Percentiles rank a stretch among this genome's conserved stretches.
phyloP scores from a whole-genome alignment of 2,888 invertebrate genomes.

The Aphodius granarius region DNA sequence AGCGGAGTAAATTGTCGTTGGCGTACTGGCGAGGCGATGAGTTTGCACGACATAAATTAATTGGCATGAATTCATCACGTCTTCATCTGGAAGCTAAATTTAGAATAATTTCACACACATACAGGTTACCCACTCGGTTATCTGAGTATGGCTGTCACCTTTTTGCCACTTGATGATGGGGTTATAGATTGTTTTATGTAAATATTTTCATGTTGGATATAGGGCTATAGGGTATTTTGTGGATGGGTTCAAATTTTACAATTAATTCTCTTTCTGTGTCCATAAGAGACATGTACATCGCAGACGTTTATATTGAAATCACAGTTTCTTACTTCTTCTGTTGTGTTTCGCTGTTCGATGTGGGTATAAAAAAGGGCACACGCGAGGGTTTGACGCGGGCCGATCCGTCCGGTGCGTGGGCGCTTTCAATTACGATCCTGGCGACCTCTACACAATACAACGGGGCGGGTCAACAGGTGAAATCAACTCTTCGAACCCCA shows the following conservation, averaged over 20 bases:
- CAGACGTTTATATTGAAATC: background rate
- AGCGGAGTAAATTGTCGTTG: background rate
- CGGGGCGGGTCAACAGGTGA: slow-evolving; percentile 43
- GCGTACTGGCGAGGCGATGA: background rate
- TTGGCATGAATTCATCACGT: background rate
- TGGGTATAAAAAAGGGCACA: background rate
- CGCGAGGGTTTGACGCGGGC: background rate
- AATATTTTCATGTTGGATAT: background rate
- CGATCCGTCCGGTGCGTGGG: slow-evolving; percentile 34
- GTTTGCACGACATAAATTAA: background rate
- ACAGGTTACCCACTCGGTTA: background rate
- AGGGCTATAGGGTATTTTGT: background rate
- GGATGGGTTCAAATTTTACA: too few species aligned
- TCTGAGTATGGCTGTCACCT: background rate
- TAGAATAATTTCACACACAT: background rate
- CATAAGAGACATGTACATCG: too few species aligned
- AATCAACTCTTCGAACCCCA: slow-evolving; percentile 39
- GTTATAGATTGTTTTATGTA: background rate
- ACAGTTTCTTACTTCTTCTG: background rate
- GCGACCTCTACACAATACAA: slow-evolving; percentile 40
- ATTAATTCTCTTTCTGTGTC: too few species aligned
- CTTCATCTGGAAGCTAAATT: background rate
- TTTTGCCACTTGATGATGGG: background rate
- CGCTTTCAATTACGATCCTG: slow-evolving; percentile 42
- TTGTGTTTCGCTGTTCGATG: background rate